Conservation (phyloP, 2,888 invertebrate species). For the Stegana nigrithorax region DNA sequence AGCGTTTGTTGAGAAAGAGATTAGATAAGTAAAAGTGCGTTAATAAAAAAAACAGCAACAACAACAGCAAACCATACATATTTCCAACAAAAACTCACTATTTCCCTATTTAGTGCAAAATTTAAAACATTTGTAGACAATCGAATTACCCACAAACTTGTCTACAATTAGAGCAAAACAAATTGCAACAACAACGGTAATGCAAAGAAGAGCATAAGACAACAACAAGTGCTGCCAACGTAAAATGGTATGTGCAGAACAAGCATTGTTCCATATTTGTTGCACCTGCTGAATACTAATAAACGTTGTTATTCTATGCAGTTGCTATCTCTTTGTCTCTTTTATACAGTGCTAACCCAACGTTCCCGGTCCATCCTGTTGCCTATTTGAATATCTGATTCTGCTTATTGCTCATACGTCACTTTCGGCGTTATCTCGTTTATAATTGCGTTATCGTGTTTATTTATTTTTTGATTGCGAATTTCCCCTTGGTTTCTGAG, state of each 20-base stretch:
- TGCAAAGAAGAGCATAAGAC: not conserved
- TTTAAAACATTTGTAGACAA: not conserved
- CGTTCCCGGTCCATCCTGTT: no score
- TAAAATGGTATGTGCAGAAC: no score
- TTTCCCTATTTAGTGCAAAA: not conserved
- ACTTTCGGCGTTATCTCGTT: constrained; percentile 50
- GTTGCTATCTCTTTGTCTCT: no score
- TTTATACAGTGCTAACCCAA: no score
- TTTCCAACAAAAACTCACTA: not conserved
- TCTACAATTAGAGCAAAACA: no score
- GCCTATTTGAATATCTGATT: not conserved
- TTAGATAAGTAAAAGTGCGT: constrained; percentile 25
- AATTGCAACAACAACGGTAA: not conserved
- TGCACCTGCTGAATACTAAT: no score
- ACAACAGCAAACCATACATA: not conserved
- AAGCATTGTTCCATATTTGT: no score
- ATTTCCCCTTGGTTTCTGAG: constrained; percentile 20
- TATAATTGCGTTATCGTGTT: constrained; percentile 55
- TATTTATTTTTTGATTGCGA: constrained; percentile 52
- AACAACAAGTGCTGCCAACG: constrained; percentile 3
- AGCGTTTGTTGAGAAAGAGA: not conserved
- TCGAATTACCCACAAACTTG: no score
- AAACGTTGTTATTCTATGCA: no score
- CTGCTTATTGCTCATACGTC: not conserved
- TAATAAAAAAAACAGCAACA: constrained; percentile 1